Evolutionary conservation across 2,113 vertebrate species (phyloP), one percentile per base, ranked within the genome.

Genomic region (Anseranas semipalmata): DNA sequence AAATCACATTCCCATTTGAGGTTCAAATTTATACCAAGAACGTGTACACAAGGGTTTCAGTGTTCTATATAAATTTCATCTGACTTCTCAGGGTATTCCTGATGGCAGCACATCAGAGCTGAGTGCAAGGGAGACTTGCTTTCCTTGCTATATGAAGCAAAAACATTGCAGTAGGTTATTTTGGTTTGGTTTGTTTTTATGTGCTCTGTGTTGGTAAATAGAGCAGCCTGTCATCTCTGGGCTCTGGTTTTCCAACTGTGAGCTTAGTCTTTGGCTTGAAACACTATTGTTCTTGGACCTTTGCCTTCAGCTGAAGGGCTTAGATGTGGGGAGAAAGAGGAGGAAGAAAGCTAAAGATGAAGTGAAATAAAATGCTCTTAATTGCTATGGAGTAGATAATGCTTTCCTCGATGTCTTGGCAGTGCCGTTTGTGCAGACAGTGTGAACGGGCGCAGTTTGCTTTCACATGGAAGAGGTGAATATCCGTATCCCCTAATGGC

Each of bases 1-100:
- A 96, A 98, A 94, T 95, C 96, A 95, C 97, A 97, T 98, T 98
- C 96, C 93, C 59, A 7, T 93, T 96, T 94, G 93, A 97, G 97
- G 96, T 97, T 97, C 79, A 85, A 95, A 96, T 97, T 97, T 97
- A 96, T 95, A 94, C 95, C 97, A 87, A 95, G 93, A 95, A 84
- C 30, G 18, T 60, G 53, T 68, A 96, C 95, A 98, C 97, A 98
- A 96, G 90, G 94, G 78, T 89, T 94, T 66, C 94, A 98, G 97
- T 98, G 95, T 93, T 95, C 93, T 81, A 43, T 81, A 95, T 82
- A 93, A 97, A 95, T 79, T 95, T 96, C 77, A 37, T 87, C 95
- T 37, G 52, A 71, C 82, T 96, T 95, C 85, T 95, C 94, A 83
- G 97, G 91, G 96, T 97, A 90, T 81, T 97, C 96, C 94, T 91